These are phyloP conservation scores for Eptatretus burgeri DNA, from an alignment of 2,113 vertebrate species.

Conservation along the genomic window DNA sequence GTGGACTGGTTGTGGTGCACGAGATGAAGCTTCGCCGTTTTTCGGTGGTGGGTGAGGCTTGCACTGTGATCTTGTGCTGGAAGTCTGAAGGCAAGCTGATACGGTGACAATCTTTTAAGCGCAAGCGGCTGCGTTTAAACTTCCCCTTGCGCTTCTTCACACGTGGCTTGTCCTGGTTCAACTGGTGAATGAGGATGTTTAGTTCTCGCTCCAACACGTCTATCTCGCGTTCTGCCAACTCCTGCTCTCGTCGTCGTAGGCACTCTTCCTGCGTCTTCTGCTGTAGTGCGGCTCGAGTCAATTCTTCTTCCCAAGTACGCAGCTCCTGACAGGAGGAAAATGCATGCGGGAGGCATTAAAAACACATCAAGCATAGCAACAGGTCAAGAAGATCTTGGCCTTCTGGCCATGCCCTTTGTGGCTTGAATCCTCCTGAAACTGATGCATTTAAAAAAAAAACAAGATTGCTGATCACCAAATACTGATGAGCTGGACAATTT, in stretches of 20 bases:
- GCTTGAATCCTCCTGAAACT: too few species aligned
- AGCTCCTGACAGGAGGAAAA: conserved; percentile 28
- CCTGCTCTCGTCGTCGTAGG: conserved; percentile 51
- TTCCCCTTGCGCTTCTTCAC: conserved; percentile 80
- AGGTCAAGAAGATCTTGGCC: too few species aligned
- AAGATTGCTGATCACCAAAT: too few species aligned
- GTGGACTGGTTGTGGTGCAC: conserved; percentile 43
- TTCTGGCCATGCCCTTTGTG: too few species aligned
- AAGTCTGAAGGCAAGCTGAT: conserved; percentile 93
- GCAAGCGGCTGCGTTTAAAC: conserved; percentile 57
- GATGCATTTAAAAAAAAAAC: too few species aligned
- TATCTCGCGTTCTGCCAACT: conserved; percentile 67
- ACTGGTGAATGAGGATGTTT: conserved; percentile 88
- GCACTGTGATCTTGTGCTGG: conserved; percentile 95
- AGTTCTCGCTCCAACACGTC: conserved; percentile 78
- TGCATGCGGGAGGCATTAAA: neutral
- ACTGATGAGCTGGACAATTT: too few species aligned
- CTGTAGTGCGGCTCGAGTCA: conserved; percentile 53
- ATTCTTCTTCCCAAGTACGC: conserved; percentile 76
- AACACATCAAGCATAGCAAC: too few species aligned
- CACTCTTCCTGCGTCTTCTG: conserved; percentile 84
- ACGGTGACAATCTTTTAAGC: conserved; percentile 64
- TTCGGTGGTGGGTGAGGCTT: conserved; percentile 72
- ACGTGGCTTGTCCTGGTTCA: conserved; percentile 73
- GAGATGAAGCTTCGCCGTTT: conserved; percentile 52